phyloP scores from a whole-genome alignment of 2,888 invertebrate species.

The Cosmorhoe ocellata region DNA sequence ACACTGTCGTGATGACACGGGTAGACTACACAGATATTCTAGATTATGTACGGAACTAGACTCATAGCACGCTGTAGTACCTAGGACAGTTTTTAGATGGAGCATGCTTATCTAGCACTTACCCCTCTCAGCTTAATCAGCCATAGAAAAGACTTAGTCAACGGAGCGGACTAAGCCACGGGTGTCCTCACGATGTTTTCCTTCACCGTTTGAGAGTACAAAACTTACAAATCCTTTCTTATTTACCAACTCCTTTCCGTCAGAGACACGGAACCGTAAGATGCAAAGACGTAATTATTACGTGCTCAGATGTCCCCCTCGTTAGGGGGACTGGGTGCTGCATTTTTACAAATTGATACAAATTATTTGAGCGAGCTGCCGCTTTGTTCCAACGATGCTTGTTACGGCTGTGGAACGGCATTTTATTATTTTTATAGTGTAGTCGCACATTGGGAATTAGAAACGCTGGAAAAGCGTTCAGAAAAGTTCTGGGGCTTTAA shows the following conservation, averaged over 20 bases:
- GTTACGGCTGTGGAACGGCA: conserved; percentile 79
- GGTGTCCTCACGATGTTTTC: no score
- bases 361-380: conserved; percentile 81
- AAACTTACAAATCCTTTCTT: conserved; percentile 21
- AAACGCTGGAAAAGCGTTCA: conserved; percentile 32
- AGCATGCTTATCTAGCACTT: no score
- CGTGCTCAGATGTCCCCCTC: conserved; percentile 57
- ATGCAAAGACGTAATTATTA: conserved; percentile 59
- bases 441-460: conserved; percentile 38
- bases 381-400: conserved; percentile 82
- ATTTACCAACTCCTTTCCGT: conserved; percentile 17
- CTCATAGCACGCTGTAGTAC: no score
- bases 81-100: no score
- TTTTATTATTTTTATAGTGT: conserved; percentile 74
- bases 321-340: conserved; percentile 57
- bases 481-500: no score
- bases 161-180: no score
- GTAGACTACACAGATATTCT: no score
- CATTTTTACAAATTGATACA: conserved; percentile 83
- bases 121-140: no score
- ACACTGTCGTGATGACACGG: no score
- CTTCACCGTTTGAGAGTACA: no score
- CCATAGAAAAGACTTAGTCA: no score
- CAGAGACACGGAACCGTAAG: conserved; percentile 9
- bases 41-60: no score